Evolutionary conservation across 2,797 vertebrate genomes (phyloP).

Genomic region (Babyrousa celebensis): DNA sequence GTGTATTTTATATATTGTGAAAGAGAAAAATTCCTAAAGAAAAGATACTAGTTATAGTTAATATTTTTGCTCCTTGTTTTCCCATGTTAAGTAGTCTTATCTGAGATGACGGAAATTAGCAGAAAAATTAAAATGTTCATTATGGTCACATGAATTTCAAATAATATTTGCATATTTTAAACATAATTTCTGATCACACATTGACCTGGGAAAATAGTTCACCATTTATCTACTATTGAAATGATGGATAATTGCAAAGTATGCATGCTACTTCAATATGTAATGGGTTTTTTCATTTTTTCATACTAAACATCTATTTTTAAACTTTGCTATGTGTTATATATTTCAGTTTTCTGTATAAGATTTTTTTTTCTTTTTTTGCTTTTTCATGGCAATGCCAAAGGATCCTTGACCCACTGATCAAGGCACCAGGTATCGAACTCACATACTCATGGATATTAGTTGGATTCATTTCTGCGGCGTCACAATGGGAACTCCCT

Average conservation of each 20-base stretch:
- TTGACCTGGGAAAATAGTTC: background rate
- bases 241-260: background rate
- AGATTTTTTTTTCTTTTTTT: too few species aligned
- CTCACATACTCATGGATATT: too few species aligned
- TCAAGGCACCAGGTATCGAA: too few species aligned
- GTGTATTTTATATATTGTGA: background rate
- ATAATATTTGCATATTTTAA: slow-evolving; percentile 7
- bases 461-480: too few species aligned
- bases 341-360: background rate
- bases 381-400: too few species aligned
- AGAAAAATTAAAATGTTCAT: background rate
- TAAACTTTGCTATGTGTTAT: background rate
- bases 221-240: background rate
- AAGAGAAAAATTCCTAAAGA: slow-evolving; percentile 19
- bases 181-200: background rate
- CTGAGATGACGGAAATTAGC: background rate
- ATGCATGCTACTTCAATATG: background rate
- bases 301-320: background rate
- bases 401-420: too few species aligned
- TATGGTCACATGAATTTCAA: background rate
- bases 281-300: background rate
- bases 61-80: background rate
- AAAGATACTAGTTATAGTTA: background rate
- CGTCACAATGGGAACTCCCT: background rate
- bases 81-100: background rate